Evolutionary conservation across 2,797 vertebrate species (phyloP).

Genomic region (Gymnothorax javanicus): DNA sequence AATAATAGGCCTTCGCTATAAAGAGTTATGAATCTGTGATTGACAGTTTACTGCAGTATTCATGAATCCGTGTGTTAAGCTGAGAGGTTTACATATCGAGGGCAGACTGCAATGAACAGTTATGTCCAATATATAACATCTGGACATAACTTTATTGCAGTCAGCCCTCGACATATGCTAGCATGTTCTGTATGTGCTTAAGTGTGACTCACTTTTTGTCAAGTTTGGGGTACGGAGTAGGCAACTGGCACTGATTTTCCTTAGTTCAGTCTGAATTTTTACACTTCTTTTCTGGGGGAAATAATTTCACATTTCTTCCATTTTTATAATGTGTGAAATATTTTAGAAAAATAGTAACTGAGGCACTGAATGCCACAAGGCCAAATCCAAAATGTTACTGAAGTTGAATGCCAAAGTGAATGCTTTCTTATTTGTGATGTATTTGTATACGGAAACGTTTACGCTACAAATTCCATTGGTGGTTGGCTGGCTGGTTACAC

Average conservation of each 20-base stretch:
- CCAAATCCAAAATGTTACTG: background rate
- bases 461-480: background rate
- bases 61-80: background rate
- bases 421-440: background rate
- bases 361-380: background rate
- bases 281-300: background rate
- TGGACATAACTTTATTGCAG: no score
- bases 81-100: background rate
- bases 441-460: background rate
- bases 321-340: background rate
- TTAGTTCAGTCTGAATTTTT: background rate
- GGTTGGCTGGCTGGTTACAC: constrained; percentile 19
- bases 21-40: constrained; percentile 53
- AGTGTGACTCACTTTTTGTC: background rate
- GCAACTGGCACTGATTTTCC: background rate
- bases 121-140: no score
- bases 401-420: background rate
- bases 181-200: background rate
- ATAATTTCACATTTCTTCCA: background rate
- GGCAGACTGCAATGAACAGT: no score
- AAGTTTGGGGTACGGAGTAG: background rate
- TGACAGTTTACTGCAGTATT: constrained; percentile 26
- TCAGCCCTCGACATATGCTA: no score
- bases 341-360: background rate
- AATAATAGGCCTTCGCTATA: background rate